A percentile compares a stretch with the other conserved stretches of the same genome.
phyloP scores from a whole-genome alignment of 2,113 vertebrate species.

The Phoenicopterus ruber region DNA sequence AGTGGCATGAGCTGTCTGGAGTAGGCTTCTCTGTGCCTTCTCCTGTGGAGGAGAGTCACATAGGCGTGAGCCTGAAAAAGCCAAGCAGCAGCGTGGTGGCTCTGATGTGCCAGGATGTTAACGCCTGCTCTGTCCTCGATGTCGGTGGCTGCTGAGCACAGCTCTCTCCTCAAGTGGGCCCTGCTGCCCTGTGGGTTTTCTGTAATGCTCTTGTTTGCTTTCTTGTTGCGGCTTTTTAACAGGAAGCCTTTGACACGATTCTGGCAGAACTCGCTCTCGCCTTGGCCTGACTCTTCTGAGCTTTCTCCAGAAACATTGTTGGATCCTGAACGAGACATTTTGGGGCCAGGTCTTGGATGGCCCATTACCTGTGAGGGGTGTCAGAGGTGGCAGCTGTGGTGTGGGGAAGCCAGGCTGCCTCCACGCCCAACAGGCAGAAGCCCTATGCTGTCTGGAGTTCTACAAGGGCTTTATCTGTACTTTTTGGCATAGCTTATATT shows the following conservation, averaged over 20 bases:
- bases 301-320: neutral
- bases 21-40: neutral
- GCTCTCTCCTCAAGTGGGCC: neutral
- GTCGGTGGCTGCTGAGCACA: neutral
- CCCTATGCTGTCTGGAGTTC: neutral
- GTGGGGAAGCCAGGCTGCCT: neutral
- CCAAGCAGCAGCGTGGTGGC: neutral
- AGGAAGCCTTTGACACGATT: neutral
- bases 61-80: neutral
- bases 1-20: neutral
- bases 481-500: neutral
- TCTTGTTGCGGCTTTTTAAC: neutral
- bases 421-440: neutral
- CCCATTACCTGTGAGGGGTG: neutral
- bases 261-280: neutral
- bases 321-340: neutral
- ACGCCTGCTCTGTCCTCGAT: neutral
- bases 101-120: neutral
- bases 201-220: neutral
- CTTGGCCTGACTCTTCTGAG: neutral
- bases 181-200: neutral
- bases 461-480: neutral
- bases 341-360: neutral
- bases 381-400: fast-evolving
- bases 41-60: neutral